These are phyloP conservation scores for Orius insidiosus DNA, from an alignment of 1,140 invertebrate species.

Conservation along the genomic window DNA sequence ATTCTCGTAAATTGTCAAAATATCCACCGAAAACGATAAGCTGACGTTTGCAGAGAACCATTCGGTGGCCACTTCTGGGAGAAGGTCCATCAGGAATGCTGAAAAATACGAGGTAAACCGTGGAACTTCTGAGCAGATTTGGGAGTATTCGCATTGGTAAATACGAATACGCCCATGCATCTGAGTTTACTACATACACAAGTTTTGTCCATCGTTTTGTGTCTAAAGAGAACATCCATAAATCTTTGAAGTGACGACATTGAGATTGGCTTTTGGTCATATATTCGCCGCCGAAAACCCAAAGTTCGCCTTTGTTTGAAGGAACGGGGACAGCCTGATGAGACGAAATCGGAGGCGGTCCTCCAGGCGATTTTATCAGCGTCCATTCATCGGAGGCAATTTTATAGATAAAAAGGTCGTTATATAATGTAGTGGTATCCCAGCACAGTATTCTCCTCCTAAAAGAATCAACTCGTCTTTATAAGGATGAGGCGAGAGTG, in stretches of 20 bases:
- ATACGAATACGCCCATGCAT: too few species aligned
- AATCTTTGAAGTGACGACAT: conserved; percentile 85
- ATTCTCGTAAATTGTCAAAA: conserved; percentile 72
- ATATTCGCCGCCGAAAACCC: conserved; percentile 88
- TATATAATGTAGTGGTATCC: conserved; percentile 69
- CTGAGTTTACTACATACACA: conserved; percentile 27
- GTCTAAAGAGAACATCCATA: conserved; percentile 68
- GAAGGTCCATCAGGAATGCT: conserved; percentile 48
- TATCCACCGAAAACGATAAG: conserved; percentile 83
- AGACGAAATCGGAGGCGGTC: conserved; percentile 67
- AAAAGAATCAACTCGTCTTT: conserved; percentile 81
- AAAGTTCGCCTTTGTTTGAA: conserved; percentile 53
- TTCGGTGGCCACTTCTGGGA: conserved; percentile 75
- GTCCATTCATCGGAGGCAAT: conserved; percentile 65
- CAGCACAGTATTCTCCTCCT: conserved; percentile 85
- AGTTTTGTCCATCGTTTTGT: conserved; percentile 82
- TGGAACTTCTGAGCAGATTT: too few species aligned
- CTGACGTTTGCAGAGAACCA: conserved; percentile 61
- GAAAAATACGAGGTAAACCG: too few species aligned
- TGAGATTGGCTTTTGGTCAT: conserved; percentile 75
- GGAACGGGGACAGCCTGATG: conserved; percentile 65
- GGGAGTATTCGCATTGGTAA: too few species aligned
- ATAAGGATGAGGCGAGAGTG: conserved; percentile 64
- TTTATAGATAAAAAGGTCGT: conserved; percentile 72
- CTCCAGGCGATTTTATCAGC: conserved; percentile 54